Conservation (phyloP, 2,797 vertebrate genomes). For the Smutsia gigantea region DNA sequence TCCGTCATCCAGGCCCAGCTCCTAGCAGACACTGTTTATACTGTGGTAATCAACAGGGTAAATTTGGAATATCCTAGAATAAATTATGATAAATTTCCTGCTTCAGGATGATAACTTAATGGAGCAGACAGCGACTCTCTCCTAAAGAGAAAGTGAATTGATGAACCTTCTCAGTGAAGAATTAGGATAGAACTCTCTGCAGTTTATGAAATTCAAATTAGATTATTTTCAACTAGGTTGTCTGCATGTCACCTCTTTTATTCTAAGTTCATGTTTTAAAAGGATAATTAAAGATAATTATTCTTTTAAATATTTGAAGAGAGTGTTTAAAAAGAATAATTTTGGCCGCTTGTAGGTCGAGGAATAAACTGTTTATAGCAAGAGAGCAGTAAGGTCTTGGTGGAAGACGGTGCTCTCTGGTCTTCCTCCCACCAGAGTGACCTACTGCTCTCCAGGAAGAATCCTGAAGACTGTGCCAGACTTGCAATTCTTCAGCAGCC, state of each 20-base stretch:
- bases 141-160: constrained; percentile 84
- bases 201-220: constrained; percentile 81
- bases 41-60: constrained; percentile 89
- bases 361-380: constrained; percentile 72
- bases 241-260: constrained; percentile 74
- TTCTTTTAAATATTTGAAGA: too few species aligned
- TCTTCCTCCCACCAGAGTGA: not conserved
- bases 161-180: constrained; percentile 83
- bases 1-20: constrained; percentile 82
- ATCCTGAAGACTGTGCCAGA: constrained; percentile 29
- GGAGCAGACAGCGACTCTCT: constrained; percentile 86
- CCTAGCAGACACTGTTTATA: constrained; percentile 89
- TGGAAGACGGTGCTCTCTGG: not conserved
- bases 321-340: too few species aligned
- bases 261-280: constrained; percentile 62
- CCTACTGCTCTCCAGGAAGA: not conserved
- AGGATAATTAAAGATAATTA: not conserved
- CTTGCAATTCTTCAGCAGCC: constrained; percentile 43
- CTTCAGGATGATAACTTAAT: constrained; percentile 87
- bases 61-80: constrained; percentile 90
- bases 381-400: not conserved
- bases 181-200: constrained; percentile 79
- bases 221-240: constrained; percentile 66
- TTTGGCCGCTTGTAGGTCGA: constrained; percentile 54
- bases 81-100: constrained; percentile 92